A percentile compares a stretch with the other conserved stretches of the same genome.
Evolutionary conservation across 2,113 vertebrate genomes (phyloP).

Genomic region (Sialia sialis): DNA sequence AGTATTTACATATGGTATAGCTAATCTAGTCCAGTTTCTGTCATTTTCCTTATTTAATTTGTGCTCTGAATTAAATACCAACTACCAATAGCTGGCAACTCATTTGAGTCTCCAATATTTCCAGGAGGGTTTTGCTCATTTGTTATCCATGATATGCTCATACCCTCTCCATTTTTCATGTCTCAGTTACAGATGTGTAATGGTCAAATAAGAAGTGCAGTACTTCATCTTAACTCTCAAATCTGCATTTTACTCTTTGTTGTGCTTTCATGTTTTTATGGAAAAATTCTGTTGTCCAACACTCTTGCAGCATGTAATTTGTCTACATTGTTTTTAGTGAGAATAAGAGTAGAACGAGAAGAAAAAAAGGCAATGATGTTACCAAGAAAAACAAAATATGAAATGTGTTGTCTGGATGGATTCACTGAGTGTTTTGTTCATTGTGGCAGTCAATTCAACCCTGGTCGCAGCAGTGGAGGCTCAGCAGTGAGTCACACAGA

Average conservation of each 20-base stretch:
- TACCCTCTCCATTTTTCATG: not conserved
- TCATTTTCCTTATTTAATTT: not conserved
- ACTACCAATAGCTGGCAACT: not conserved
- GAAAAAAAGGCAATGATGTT: not conserved
- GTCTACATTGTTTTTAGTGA: not conserved
- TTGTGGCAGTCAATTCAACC: not conserved
- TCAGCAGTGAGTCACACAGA: not conserved
- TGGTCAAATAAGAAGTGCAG: not conserved
- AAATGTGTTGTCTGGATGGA: not conserved
- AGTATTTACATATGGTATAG: not conserved
- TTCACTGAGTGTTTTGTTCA: not conserved
- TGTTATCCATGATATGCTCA: not conserved
- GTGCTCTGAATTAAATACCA: not conserved
- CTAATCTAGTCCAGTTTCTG: not conserved
- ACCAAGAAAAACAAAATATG: not conserved
- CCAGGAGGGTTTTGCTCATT: not conserved
- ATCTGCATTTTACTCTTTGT: not conserved
- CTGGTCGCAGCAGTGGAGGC: not conserved
- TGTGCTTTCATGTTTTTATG: not conserved
- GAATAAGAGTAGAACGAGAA: not conserved
- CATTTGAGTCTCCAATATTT: not conserved
- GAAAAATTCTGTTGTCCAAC: not conserved
- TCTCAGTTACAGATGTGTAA: not conserved
- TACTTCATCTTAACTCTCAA: not conserved
- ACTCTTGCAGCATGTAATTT: not conserved